These are phyloP conservation scores for Hedychridium roseum DNA, from an alignment of 2,888 invertebrate species.

Conservation along the genomic window DNA sequence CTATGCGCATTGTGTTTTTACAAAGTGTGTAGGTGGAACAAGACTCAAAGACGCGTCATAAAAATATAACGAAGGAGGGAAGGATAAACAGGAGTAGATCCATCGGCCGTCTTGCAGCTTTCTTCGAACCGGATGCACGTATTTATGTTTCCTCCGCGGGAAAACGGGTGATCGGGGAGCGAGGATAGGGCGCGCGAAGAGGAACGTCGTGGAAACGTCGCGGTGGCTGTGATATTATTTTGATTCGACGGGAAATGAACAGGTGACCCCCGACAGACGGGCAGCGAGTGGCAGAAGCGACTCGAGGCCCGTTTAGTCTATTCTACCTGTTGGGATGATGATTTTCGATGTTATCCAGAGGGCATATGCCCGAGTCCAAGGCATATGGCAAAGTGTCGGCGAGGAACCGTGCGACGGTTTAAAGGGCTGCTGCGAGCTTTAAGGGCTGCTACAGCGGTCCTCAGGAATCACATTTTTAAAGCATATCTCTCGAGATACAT, in stretches of 20 bases:
- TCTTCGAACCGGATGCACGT: slow-evolving; percentile 1
- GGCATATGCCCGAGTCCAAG: slow-evolving; percentile 54
- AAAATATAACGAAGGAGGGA: no score
- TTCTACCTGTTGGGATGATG: slow-evolving; percentile 38
- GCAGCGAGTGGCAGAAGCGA: slow-evolving; percentile 44
- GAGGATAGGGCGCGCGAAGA: slow-evolving; percentile 19
- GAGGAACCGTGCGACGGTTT: neutral
- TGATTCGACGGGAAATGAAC: slow-evolving; percentile 53
- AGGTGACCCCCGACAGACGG: slow-evolving; percentile 58
- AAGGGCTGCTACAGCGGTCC: no score
- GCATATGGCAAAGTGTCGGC: slow-evolving; percentile 48
- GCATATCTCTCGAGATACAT: no score
- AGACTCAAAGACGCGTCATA: no score
- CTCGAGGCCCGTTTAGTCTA: slow-evolving; percentile 19
- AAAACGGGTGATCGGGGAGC: slow-evolving; percentile 1
- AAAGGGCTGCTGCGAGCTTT: slow-evolving; percentile 4
- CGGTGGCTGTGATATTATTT: slow-evolving; percentile 48
- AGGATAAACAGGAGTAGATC: no score
- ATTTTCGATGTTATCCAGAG: slow-evolving; percentile 44
- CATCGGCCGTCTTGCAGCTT: neutral
- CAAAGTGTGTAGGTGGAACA: no score
- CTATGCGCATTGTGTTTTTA: no score
- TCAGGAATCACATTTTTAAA: no score
- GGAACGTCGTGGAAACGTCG: slow-evolving; percentile 21
- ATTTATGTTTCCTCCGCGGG: slow-evolving; percentile 20